Evolutionary conservation across 2,797 vertebrate species (phyloP).

Genomic region (Microctenopoma stevenorrisi): DNA sequence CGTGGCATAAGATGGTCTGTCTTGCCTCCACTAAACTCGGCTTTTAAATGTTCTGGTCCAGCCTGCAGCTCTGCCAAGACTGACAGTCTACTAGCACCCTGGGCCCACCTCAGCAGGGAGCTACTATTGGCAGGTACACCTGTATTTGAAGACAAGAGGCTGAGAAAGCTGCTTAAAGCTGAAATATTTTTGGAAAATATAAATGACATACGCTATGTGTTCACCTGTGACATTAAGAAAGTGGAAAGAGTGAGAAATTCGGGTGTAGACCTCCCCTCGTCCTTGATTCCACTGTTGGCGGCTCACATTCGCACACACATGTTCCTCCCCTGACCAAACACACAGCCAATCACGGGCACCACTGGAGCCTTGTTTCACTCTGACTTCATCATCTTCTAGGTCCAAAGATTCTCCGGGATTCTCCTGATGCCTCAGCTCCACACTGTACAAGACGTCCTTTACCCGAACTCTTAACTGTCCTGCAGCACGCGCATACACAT

Average conservation of each 20-base stretch:
- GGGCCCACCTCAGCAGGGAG: conserved; percentile 61
- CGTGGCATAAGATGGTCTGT: conserved; percentile 12
- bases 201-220: neutral
- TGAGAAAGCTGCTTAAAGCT: neutral
- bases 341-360: conserved; percentile 64
- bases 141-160: conserved; percentile 45
- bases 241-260: conserved; percentile 77
- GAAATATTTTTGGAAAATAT: neutral
- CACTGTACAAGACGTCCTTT: conserved; percentile 71
- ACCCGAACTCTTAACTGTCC: conserved; percentile 82
- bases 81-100: conserved; percentile 52
- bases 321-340: conserved; percentile 66
- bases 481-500: conserved; percentile 49
- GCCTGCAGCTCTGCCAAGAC: conserved; percentile 68
- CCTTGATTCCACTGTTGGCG: conserved; percentile 41
- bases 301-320: conserved; percentile 79
- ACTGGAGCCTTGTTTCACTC: conserved; percentile 41
- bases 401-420: conserved; percentile 48
- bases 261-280: conserved; percentile 62
- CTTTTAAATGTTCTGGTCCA: conserved; percentile 65
- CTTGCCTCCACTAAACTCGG: conserved; percentile 63
- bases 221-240: conserved; percentile 74
- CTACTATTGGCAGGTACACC: conserved; percentile 79
- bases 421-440: conserved; percentile 79
- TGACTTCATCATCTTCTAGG: conserved; percentile 47